Evolutionary conservation across 2,113 vertebrate genomes (phyloP).

Genomic region (Corythoichthys intestinalis): DNA sequence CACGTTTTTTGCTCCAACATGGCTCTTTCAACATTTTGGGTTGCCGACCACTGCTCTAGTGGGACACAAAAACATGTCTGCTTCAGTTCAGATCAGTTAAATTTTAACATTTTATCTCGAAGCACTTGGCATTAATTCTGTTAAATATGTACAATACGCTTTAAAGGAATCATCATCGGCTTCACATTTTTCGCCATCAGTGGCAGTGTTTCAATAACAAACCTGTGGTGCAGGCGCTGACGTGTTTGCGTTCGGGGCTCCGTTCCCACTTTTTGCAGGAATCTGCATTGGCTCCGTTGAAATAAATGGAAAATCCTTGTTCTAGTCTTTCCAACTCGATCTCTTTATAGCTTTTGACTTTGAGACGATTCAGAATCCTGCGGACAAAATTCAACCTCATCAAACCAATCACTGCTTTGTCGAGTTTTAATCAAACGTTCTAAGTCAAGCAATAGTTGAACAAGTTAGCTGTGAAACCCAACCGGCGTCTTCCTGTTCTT

Average conservation of each 20-base stretch:
- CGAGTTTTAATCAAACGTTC: conserved; percentile 6
- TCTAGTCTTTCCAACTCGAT: conserved; percentile 83
- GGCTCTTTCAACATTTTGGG: no score
- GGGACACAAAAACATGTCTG: no score
- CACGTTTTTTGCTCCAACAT: no score
- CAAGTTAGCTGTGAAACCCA: conserved; percentile 41
- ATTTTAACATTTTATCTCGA: no score
- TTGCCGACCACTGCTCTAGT: no score
- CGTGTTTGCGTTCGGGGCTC: conserved; percentile 33
- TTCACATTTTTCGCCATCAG: no score
- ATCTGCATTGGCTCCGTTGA: conserved; percentile 90
- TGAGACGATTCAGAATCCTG: conserved; percentile 79
- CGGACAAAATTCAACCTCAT: conserved; percentile 10
- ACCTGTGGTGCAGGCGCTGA: conserved; percentile 69
- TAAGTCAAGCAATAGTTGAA: conserved; percentile 21
- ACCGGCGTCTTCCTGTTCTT: conserved; percentile 38
- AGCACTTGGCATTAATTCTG: no score
- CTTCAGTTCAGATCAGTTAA: no score
- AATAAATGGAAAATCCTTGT: conserved; percentile 90
- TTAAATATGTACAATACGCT: no score
- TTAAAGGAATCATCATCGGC: no score
- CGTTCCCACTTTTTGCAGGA: conserved; percentile 50
- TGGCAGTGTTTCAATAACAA: conserved; percentile 31
- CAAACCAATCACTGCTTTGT: conserved; percentile 31
- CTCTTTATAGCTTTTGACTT: conserved; percentile 76